Percentiles rank a stretch among this genome's conserved stretches.
Evolutionary conservation across 2,797 vertebrate genomes (phyloP).

Genomic region (Molossus alvarezi): DNA sequence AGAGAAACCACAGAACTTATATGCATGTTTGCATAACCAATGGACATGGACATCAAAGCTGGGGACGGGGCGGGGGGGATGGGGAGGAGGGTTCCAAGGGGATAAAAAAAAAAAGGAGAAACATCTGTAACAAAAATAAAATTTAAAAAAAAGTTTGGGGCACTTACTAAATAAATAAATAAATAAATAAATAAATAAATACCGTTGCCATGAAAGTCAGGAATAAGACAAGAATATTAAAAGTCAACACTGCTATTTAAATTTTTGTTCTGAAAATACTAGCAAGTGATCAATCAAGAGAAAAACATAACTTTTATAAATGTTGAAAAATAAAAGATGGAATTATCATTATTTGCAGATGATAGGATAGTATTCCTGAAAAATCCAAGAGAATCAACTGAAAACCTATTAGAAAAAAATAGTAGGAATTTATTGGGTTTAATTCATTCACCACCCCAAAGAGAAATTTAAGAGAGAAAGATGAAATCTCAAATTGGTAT

Average conservation of each 20-base stretch:
- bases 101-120: too few species aligned
- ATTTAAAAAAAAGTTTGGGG: too few species aligned
- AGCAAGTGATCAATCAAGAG: conserved; percentile 31
- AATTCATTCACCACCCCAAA: not conserved
- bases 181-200: too few species aligned
- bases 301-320: not conserved
- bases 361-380: conserved; percentile 23
- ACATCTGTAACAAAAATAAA: too few species aligned
- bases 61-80: too few species aligned
- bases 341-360: conserved; percentile 23
- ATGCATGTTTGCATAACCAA: too few species aligned
- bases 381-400: conserved; percentile 28
- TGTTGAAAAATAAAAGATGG: not conserved
- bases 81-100: too few species aligned
- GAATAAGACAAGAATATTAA: conserved; percentile 30
- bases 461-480: conserved; percentile 44
- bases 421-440: not conserved
- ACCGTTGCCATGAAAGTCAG: not conserved
- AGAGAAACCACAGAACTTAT: too few species aligned
- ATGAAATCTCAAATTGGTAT: not conserved
- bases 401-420: conserved; percentile 20
- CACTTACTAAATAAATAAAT: too few species aligned
- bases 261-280: conserved; percentile 60
- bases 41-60: too few species aligned
- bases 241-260: not conserved